Evolutionary conservation across 2,113 vertebrate genomes (phyloP), one percentile per base, ranked within the genome.

Genomic region (Rhinichthys klamathensis): DNA sequence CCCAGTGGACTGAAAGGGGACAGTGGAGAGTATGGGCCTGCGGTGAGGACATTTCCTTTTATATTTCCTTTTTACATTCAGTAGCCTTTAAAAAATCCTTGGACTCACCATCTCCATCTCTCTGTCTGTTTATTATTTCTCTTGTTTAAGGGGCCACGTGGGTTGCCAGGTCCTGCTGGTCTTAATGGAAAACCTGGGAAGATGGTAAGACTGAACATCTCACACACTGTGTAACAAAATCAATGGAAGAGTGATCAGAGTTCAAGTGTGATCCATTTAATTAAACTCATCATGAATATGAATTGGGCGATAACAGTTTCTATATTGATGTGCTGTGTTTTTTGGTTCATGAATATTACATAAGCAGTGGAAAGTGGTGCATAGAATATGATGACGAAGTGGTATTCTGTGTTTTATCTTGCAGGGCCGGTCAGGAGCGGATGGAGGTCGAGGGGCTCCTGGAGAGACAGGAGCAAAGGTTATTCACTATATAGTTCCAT

Each of bases 391-490:
- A 74, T 84, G 85, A 87, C n/a, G 61, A 27, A 23, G 27, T 63
- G 32, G 21, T 18, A 60, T 83, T 90, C 63, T 87, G 25, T 84
- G 32, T 92, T n/a, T 90, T 11, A 82, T 32, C 78, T 32, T 0
- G 49, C 25, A 97, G 97, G 97, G 97, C 11, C 95, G 92, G 2
- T 74, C 93, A 0, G 97, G 97, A 90, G 89, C 93, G 0, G 97
- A 98, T 0, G 97, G 97, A 3, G 95, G 93, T 72, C 95, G 97
- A n/a, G 97, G 97, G 30, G 90, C 94, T 67, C 97, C 97, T 0
- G 97, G 97, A 49, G 96, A 97, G 87, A 95, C 97, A 0, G 97
- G 97, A 60, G 61, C 93, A 9, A 99, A 98, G 95, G 97, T 97
- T 75, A 80, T 87, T 18, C 23, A 15, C 18, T 46, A 41, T 54